A percentile compares a stretch with the other conserved stretches of the same genome.
These are phyloP conservation scores for Corynorhinus townsendii DNA, from an alignment of 2,113 vertebrate species.

Conservation along the genomic window DNA sequence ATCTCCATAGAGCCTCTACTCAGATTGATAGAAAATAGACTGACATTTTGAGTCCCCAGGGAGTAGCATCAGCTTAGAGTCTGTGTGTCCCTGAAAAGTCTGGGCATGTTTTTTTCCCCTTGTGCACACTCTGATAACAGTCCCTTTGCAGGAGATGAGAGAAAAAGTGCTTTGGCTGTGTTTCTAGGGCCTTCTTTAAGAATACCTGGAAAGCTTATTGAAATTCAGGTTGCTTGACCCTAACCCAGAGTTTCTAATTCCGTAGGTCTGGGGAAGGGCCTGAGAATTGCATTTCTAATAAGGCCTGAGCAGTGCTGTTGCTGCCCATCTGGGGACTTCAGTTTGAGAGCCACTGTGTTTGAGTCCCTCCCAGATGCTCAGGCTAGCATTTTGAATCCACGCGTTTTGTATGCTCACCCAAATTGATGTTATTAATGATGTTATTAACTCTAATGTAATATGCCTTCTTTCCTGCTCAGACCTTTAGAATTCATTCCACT, in stretches of 20 bases:
- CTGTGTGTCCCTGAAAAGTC: not conserved
- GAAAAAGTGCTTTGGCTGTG: not conserved
- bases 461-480: not conserved
- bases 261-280: not conserved
- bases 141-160: not conserved
- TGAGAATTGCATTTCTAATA: not conserved
- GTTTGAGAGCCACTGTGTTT: not conserved
- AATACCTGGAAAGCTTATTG: not conserved
- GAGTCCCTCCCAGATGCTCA: not conserved
- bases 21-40: not conserved
- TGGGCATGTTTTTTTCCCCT: not conserved
- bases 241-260: not conserved
- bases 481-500: not conserved
- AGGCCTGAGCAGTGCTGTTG: accelerated
- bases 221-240: not conserved
- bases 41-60: not conserved
- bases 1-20: not conserved
- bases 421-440: not conserved
- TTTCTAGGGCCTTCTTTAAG: not conserved
- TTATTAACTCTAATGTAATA: not conserved
- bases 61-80: not conserved
- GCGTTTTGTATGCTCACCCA: not conserved
- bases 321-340: not conserved
- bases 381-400: not conserved
- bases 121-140: not conserved